A percentile compares a stretch with the other conserved stretches of the same genome.
Conservation (phyloP, 2,888 invertebrate species). For the Mylabris sibirica region DNA sequence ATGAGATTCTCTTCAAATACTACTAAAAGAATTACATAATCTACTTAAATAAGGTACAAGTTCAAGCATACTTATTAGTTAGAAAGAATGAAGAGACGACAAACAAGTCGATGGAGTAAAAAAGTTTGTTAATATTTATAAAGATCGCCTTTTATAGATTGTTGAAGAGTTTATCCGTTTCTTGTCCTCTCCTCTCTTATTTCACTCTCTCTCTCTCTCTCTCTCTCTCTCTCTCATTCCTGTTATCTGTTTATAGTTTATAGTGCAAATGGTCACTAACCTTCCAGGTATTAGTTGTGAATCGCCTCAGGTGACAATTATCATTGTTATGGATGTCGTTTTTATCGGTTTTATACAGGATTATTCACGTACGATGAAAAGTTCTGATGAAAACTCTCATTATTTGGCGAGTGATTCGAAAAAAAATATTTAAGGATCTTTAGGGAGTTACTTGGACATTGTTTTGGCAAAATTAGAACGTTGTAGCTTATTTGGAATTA, state of each 20-base stretch:
- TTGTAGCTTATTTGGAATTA: no score
- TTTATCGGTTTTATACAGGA: not conserved
- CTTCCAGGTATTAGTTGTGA: slow-evolving; percentile 3
- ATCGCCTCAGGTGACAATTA: slow-evolving; percentile 3
- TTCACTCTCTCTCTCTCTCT: not conserved
- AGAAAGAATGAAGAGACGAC: not conserved
- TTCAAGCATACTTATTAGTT: not conserved
- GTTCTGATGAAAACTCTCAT: no score
- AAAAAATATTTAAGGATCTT: no score
- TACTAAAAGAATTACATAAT: slow-evolving; percentile 3
- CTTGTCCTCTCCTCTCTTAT: not conserved
- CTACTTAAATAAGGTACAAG: not conserved
- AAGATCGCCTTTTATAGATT: slow-evolving; percentile 1
- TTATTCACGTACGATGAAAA: no score
- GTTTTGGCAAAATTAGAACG: no score
- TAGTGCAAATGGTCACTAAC: slow-evolving; percentile 13
- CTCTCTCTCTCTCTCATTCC: not conserved
- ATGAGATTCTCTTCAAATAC: no score
- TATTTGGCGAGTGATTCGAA: no score
- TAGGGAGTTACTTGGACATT: no score
- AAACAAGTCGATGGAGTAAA: not conserved
- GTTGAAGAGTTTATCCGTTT: not conserved
- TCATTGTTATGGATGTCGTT: not conserved
- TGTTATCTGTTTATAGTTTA: not conserved
- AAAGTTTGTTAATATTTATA: not conserved